phyloP scores from a whole-genome alignment of 2,888 invertebrate genomes.

The Ariolimax columbianus region DNA sequence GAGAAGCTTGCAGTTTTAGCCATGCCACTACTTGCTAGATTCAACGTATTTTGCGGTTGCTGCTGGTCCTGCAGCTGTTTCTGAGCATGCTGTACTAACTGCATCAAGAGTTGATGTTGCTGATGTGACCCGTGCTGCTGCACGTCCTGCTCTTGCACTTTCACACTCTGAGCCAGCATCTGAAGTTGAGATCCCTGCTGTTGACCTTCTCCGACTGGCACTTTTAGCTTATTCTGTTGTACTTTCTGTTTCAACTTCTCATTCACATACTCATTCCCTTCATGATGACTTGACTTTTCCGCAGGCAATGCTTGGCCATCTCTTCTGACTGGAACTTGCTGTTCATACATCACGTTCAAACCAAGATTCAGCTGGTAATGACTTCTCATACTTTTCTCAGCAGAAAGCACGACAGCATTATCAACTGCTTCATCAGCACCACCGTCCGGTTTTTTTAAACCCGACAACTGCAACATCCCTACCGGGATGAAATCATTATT shows the following conservation, averaged over 20 bases:
- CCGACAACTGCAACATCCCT: constrained; percentile 41
- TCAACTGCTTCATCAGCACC: background rate
- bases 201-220: background rate
- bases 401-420: background rate
- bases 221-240: constrained; percentile 18
- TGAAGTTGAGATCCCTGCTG: constrained; percentile 6
- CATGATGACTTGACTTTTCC: background rate
- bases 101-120: constrained; percentile 37
- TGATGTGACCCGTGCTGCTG: background rate
- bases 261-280: background rate
- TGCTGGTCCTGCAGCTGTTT: constrained; percentile 27
- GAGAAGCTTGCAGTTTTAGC: constrained; percentile 3
- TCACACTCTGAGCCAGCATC: background rate
- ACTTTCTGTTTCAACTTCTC: background rate
- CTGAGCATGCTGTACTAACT: constrained; percentile 45
- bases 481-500: constrained; percentile 50
- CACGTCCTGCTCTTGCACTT: background rate
- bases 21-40: background rate
- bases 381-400: background rate
- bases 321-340: background rate
- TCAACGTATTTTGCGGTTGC: background rate
- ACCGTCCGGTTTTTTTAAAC: constrained; percentile 12
- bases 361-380: background rate
- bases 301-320: background rate
- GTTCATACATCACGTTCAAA: background rate